These are phyloP conservation scores for Colossoma macropomum DNA, from an alignment of 2,113 vertebrate genomes.

Conservation along the genomic window DNA sequence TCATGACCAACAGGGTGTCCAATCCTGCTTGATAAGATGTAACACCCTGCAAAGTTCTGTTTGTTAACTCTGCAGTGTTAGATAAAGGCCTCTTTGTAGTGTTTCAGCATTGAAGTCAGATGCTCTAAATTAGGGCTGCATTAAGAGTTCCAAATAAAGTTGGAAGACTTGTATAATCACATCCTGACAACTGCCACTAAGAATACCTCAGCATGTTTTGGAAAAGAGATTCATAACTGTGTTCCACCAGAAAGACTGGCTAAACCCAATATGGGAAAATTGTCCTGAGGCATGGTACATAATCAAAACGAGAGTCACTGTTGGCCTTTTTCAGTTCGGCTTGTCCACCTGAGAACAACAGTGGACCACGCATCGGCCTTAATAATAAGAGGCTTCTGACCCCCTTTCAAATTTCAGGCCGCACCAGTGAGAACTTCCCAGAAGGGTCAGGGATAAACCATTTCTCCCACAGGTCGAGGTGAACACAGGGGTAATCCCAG, in stretches of 20 bases:
- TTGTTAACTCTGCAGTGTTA: background rate
- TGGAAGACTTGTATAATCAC: background rate
- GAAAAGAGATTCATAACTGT: no score
- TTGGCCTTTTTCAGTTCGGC: no score
- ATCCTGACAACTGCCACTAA: background rate
- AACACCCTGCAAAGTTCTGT: background rate
- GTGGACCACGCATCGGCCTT: background rate
- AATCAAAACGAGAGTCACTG: no score
- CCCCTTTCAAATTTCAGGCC: constrained; percentile 70
- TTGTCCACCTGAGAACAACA: no score
- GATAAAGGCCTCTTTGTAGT: background rate
- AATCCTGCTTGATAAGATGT: background rate
- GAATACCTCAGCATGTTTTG: background rate
- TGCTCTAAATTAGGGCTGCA: background rate
- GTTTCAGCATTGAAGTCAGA: background rate
- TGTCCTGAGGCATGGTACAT: background rate
- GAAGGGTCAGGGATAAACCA: constrained; percentile 96
- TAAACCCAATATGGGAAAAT: no score
- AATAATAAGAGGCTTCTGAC: background rate
- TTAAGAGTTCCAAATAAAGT: background rate
- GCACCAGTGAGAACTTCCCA: constrained; percentile 83
- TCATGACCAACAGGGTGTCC: background rate
- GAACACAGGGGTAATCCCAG: constrained; percentile 88
- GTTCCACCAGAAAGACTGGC: no score
- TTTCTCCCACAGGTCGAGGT: constrained; percentile 90